Percentiles rank a stretch among this genome's conserved stretches.
phyloP scores from a whole-genome alignment of 2,113 vertebrate genomes.

The Tyto alba region DNA sequence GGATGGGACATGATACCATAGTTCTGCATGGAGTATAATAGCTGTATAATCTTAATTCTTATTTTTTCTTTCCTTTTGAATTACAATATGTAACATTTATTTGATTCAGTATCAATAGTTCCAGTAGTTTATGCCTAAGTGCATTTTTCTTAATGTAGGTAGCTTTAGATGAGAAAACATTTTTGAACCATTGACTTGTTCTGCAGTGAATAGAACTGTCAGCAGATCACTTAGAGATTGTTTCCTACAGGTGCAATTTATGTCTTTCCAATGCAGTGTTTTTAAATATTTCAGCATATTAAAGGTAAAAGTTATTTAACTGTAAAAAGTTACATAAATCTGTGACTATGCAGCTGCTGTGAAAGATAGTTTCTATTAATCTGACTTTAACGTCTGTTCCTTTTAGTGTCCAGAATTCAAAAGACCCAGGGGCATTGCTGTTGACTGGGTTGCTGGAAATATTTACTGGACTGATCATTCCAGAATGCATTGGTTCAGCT shows the following conservation, averaged over 20 bases:
- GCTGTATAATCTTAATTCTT: neutral
- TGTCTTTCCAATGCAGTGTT: neutral
- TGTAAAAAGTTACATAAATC: neutral
- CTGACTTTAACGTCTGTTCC: slow-evolving; percentile 5
- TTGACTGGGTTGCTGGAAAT: slow-evolving; percentile 96
- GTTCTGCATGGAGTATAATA: neutral
- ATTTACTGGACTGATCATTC: slow-evolving; percentile 99
- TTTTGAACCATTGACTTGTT: neutral
- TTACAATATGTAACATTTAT: neutral
- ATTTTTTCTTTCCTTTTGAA: neutral
- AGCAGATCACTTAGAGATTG: neutral
- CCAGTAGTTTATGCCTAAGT: neutral
- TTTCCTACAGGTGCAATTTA: neutral
- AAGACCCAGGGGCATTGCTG: slow-evolving; percentile 90
- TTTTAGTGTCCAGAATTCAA: slow-evolving; percentile 94
- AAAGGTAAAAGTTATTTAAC: neutral
- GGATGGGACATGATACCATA: neutral
- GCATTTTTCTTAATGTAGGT: neutral
- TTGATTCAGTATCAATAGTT: neutral
- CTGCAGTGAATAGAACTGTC: neutral
- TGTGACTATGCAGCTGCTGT: neutral
- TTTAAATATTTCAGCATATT: neutral
- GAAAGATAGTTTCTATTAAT: neutral
- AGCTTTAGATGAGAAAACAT: neutral
- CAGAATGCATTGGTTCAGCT: slow-evolving; percentile 98